phyloP scores from a whole-genome alignment of 2,797 vertebrate species.

The Atherinosoma microstoma region DNA sequence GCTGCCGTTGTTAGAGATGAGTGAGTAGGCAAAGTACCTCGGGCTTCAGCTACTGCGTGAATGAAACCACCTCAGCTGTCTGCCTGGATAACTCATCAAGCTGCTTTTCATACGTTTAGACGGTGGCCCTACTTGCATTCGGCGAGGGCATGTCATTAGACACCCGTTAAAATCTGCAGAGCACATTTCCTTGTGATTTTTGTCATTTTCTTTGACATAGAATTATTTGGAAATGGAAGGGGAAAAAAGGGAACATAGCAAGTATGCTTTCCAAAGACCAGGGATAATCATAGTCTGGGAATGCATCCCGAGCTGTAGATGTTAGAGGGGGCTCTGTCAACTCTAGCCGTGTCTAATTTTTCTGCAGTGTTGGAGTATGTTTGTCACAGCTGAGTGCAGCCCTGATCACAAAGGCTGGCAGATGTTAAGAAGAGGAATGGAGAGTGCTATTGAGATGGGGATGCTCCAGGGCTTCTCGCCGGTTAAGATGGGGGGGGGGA shows the following conservation, averaged over 20 bases:
- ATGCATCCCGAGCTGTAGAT: slow-evolving; percentile 54
- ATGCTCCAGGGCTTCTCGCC: slow-evolving; percentile 31
- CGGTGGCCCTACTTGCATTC: slow-evolving; percentile 20
- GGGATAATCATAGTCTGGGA: slow-evolving; percentile 68
- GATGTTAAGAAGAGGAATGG: slow-evolving; percentile 50
- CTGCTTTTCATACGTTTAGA: slow-evolving; percentile 22
- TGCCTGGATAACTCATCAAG: slow-evolving; percentile 41
- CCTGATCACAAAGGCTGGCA: slow-evolving; percentile 60
- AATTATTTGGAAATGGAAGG: slow-evolving; percentile 38
- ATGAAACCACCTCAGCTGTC: slow-evolving; percentile 48
- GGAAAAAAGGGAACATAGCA: slow-evolving; percentile 1
- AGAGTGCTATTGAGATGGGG: slow-evolving; percentile 24
- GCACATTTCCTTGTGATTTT: slow-evolving; percentile 45
- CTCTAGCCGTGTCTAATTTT: slow-evolving; percentile 61
- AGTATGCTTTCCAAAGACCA: slow-evolving; percentile 33
- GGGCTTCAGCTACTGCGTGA: slow-evolving; percentile 36
- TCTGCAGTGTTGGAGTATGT: slow-evolving; percentile 57
- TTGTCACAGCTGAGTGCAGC: slow-evolving; percentile 66
- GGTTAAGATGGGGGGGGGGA: slow-evolving; percentile 13
- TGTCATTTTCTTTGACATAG: slow-evolving; percentile 59
- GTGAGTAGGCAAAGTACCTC: slow-evolving; percentile 49
- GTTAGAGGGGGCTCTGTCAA: slow-evolving; percentile 59
- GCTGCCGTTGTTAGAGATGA: slow-evolving; percentile 56
- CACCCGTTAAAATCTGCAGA: slow-evolving; percentile 51
- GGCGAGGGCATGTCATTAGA: slow-evolving; percentile 45